Evolutionary conservation across 2,797 vertebrate species (phyloP).

Genomic region (Sebastes melanostomus): DNA sequence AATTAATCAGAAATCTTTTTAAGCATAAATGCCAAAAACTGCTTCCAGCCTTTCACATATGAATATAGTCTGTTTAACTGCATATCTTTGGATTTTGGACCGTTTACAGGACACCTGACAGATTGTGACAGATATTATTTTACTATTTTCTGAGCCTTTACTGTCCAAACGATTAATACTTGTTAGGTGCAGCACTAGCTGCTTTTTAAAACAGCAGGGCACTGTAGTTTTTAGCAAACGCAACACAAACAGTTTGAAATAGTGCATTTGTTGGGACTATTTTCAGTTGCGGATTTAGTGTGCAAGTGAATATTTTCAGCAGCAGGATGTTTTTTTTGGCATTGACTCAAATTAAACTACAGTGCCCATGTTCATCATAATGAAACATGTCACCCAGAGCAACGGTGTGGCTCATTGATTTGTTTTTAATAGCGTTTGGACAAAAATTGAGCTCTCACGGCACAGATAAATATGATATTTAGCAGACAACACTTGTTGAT

Average conservation of each 20-base stretch:
- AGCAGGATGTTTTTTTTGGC: too few relatives aligned
- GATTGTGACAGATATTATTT: neutral
- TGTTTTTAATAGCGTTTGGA: rapidly evolving
- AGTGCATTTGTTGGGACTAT: neutral
- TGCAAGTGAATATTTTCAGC: too few relatives aligned
- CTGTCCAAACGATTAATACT: neutral
- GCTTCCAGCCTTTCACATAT: neutral
- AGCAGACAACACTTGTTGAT: neutral
- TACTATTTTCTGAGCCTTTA: neutral
- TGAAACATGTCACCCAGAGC: neutral
- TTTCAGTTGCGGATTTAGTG: too few relatives aligned
- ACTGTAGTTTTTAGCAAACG: neutral
- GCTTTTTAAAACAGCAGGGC: neutral
- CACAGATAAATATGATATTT: neutral
- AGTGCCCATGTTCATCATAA: too few relatives aligned
- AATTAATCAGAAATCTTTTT: neutral
- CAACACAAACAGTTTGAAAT: neutral
- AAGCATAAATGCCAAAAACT: neutral
- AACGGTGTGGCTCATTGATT: neutral
- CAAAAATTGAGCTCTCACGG: neutral
- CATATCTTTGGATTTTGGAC: neutral
- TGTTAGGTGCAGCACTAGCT: neutral
- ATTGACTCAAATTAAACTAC: too few relatives aligned
- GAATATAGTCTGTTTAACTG: neutral
- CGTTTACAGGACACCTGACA: neutral